A percentile compares a stretch with the other conserved stretches of the same genome.
Evolutionary conservation across 2,888 invertebrate genomes (phyloP).

Genomic region (Catocala nupta): DNA sequence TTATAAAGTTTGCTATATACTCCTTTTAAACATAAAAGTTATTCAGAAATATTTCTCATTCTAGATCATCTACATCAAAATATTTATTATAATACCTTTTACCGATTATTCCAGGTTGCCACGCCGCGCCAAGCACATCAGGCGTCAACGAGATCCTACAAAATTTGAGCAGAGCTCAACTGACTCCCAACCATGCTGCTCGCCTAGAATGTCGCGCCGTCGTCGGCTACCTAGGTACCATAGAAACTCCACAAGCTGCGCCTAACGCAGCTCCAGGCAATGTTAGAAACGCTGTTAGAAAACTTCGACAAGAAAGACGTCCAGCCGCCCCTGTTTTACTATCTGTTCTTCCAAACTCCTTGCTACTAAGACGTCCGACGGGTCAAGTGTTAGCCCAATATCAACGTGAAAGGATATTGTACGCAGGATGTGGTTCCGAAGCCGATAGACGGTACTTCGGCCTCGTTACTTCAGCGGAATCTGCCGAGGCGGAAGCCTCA

Average conservation of each 20-base stretch:
- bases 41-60: too few relatives aligned
- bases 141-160: constrained; percentile 80
- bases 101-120: constrained; percentile 70
- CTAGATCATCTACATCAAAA: too few relatives aligned
- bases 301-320: constrained; percentile 95
- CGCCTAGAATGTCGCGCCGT: constrained; percentile 93
- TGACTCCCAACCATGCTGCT: constrained; percentile 75
- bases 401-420: constrained; percentile 94
- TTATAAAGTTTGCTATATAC: too few relatives aligned
- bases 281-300: constrained; percentile 95
- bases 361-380: constrained; percentile 92
- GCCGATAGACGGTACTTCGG: constrained; percentile 97
- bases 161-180: constrained; percentile 75
- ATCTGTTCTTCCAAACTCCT: constrained; percentile 93
- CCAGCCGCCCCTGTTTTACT: constrained; percentile 94
- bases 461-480: constrained; percentile 94
- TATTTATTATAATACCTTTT: constrained; percentile 8
- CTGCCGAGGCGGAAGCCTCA: constrained; percentile 86
- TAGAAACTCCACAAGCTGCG: constrained; percentile 96
- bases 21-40: not conserved
- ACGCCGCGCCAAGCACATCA: constrained; percentile 77
- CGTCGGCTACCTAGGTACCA: constrained; percentile 98
- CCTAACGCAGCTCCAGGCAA: constrained; percentile 92
- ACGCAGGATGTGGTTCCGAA: constrained; percentile 96
- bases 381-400: constrained; percentile 95